These are phyloP conservation scores for Norana najaformis DNA, from an alignment of 2,888 invertebrate species.

Conservation along the genomic window DNA sequence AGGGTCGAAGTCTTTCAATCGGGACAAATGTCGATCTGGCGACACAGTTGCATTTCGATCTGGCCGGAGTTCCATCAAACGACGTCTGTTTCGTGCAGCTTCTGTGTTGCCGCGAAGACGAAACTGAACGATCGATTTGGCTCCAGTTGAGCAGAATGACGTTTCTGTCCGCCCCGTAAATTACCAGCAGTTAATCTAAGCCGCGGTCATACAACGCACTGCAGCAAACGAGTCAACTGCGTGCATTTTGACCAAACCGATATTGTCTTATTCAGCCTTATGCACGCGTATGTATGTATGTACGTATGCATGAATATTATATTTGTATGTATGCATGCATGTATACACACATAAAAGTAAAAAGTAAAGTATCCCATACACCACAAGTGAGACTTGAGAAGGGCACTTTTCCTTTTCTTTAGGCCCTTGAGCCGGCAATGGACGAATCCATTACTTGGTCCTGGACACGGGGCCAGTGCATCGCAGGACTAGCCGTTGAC, in stretches of 20 bases:
- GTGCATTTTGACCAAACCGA: not conserved
- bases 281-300: not conserved
- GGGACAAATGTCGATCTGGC: not conserved
- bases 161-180: not conserved
- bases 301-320: not conserved
- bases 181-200: too few relatives aligned
- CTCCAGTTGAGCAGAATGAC: not conserved
- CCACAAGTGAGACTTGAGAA: too few relatives aligned
- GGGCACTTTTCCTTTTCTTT: too few relatives aligned
- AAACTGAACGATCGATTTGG: not conserved
- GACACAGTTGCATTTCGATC: not conserved
- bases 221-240: not conserved
- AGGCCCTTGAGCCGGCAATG: too few relatives aligned
- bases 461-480: too few relatives aligned
- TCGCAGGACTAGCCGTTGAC: too few relatives aligned
- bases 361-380: too few relatives aligned
- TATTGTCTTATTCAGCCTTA: not conserved
- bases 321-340: not conserved
- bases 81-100: not conserved
- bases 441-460: too few relatives aligned
- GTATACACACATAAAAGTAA: not conserved
- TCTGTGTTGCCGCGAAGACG: not conserved
- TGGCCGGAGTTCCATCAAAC: not conserved
- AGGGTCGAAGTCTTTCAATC: not conserved
- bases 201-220: too few relatives aligned